phyloP scores from a whole-genome alignment of 2,888 invertebrate species.

The Rhaphigaster nebulosa region DNA sequence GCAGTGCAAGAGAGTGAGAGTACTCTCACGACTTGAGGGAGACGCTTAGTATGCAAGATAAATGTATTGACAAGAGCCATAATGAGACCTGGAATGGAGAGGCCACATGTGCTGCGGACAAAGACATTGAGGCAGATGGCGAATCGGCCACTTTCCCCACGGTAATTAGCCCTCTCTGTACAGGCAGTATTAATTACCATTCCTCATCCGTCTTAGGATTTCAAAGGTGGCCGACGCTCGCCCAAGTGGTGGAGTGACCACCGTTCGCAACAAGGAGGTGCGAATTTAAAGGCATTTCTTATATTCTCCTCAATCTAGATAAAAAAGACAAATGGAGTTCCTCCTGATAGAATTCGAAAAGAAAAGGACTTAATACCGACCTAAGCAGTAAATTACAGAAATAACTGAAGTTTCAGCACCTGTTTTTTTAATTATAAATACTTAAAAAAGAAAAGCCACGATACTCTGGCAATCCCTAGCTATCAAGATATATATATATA shows the following conservation, averaged over 20 bases:
- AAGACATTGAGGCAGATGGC: slow-evolving; percentile 32
- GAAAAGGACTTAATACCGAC: neutral
- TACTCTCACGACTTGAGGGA: slow-evolving; percentile 7
- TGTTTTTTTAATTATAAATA: neutral
- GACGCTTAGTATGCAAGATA: slow-evolving; percentile 7
- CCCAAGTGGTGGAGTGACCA: neutral
- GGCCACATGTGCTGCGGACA: slow-evolving; percentile 7
- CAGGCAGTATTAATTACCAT: slow-evolving; percentile 37
- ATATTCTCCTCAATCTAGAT: neutral
- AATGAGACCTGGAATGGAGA: slow-evolving; percentile 1
- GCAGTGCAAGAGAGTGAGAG: slow-evolving; percentile 19
- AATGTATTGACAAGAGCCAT: slow-evolving; percentile 36
- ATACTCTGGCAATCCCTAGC: no score
- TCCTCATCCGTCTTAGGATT: slow-evolving; percentile 30
- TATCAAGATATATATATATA: no score
- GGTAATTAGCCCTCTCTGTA: neutral
- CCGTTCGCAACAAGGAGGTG: neutral
- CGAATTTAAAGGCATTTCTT: neutral
- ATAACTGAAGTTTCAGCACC: neutral
- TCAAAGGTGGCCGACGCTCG: neutral
- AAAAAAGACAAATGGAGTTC: neutral
- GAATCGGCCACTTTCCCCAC: slow-evolving; percentile 29
- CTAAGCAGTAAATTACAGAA: neutral
- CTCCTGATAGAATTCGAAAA: neutral
- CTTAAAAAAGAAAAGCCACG: no score